Percentiles rank a stretch among this genome's conserved stretches.
These are phyloP conservation scores for Orchestia grillus DNA, from an alignment of 1,140 invertebrate species.

Conservation along the genomic window DNA sequence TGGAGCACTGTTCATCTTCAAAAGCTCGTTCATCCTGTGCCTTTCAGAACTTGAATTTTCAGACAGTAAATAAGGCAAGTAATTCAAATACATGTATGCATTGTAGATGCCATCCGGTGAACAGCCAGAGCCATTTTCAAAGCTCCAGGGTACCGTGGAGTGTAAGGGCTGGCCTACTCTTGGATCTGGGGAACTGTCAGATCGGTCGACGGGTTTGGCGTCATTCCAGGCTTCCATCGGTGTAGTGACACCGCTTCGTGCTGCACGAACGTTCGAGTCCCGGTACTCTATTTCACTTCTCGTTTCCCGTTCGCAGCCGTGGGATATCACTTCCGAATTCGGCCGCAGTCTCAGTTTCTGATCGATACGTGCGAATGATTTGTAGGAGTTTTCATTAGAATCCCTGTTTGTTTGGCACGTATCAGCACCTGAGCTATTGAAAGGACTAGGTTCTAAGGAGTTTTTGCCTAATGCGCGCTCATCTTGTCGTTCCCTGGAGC, in stretches of 20 bases:
- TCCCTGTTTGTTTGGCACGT: not conserved
- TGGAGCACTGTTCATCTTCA: not conserved
- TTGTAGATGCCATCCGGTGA: not conserved
- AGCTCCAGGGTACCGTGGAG: not conserved
- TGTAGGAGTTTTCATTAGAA: not conserved
- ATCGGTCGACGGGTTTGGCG: not conserved
- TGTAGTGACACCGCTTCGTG: not conserved
- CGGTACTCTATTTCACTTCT: not conserved
- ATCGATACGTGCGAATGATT: not conserved
- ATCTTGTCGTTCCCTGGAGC: not conserved
- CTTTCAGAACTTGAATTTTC: not conserved
- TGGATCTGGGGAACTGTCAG: not conserved
- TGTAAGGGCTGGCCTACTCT: not conserved
- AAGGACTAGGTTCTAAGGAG: not conserved
- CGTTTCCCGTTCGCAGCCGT: not conserved
- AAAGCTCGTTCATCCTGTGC: not conserved
- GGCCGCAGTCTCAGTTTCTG: not conserved
- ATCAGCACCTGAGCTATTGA: not conserved
- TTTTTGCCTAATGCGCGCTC: not conserved
- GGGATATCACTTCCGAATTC: not conserved
- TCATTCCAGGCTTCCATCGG: not conserved
- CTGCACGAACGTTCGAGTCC: not conserved
- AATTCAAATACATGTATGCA: slow-evolving; percentile 9
- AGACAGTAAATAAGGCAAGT: not conserved
- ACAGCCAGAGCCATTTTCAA: not conserved